phyloP scores from a whole-genome alignment of 35 echinoderm and acorn worm genomes.

The Ophioderma brevispina region DNA sequence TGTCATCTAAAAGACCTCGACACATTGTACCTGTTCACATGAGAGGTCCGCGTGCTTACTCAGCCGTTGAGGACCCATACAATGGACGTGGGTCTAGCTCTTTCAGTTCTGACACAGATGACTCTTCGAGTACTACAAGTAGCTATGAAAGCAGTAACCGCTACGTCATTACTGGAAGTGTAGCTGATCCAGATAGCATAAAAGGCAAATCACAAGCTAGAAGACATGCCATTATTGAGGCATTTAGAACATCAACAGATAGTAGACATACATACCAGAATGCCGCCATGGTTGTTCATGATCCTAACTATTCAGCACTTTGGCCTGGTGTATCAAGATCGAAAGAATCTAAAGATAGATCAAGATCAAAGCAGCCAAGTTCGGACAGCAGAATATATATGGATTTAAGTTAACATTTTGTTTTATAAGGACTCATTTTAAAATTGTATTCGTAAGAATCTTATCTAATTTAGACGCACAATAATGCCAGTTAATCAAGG shows the following conservation, averaged over 20 bases:
- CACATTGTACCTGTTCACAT: slow-evolving; percentile 6
- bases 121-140: slow-evolving; percentile 49
- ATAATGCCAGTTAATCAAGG: too few species aligned
- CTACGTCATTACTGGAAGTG: slow-evolving; percentile 81
- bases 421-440: too few species aligned
- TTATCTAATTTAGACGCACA: too few species aligned
- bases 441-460: too few species aligned
- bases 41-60: slow-evolving; percentile 42
- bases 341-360: slow-evolving; percentile 35
- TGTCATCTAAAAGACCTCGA: slow-evolving; percentile 25
- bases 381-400: slow-evolving; percentile 89
- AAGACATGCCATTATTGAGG: not conserved
- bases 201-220: not conserved
- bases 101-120: slow-evolving; percentile 57
- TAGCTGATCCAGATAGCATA: slow-evolving; percentile 59
- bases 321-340: slow-evolving; percentile 65
- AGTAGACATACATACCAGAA: slow-evolving; percentile 70
- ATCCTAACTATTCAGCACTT: slow-evolving; percentile 84
- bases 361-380: not conserved
- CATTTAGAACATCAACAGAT: slow-evolving; percentile 14
- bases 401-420: slow-evolving; percentile 70
- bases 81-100: slow-evolving; percentile 48
- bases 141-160: slow-evolving; percentile 59
- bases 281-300: slow-evolving; percentile 62
- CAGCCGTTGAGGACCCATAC: slow-evolving; percentile 34